A percentile compares a stretch with the other conserved stretches of the same genome.
These are phyloP conservation scores for Xylota segnis DNA, from an alignment of 2,888 invertebrate species.

Conservation along the genomic window DNA sequence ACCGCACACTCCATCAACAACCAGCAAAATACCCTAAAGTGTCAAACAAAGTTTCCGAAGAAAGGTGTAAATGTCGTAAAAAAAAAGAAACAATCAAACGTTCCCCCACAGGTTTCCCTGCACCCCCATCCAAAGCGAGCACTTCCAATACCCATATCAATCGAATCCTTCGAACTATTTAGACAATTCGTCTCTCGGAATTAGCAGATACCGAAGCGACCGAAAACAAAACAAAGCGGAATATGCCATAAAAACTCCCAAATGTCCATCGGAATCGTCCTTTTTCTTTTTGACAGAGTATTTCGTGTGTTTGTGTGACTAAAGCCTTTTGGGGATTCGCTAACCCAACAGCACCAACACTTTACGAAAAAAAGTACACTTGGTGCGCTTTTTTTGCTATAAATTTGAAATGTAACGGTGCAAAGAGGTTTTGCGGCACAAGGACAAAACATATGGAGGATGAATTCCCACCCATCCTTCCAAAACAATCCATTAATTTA, in stretches of 20 bases:
- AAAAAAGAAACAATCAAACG: background rate
- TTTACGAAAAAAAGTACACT: conserved; percentile 9
- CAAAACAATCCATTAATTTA: conserved; percentile 33
- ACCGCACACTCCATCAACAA: conserved; percentile 41
- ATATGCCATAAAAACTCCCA: conserved; percentile 33
- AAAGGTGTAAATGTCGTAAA: conserved; percentile 22
- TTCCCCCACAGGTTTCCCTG: conserved; percentile 9
- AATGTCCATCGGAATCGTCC: conserved; percentile 14
- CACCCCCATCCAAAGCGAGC: background rate
- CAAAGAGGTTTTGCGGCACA: background rate
- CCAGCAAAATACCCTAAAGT: conserved; percentile 23
- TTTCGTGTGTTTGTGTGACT: conserved; percentile 9
- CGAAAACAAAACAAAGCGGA: conserved; percentile 15
- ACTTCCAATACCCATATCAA: conserved; percentile 23
- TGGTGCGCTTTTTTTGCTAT: conserved; percentile 24
- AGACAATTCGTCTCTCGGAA: conserved; percentile 54
- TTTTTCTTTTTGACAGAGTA: conserved; percentile 4
- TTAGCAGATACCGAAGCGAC: conserved; percentile 19
- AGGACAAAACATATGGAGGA: conserved; percentile 14
- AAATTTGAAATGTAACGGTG: conserved; percentile 13
- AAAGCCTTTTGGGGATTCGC: conserved; percentile 20
- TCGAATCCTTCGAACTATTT: conserved; percentile 54
- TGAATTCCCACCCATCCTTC: background rate
- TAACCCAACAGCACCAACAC: background rate
- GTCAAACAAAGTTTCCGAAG: conserved; percentile 44